Conservation (phyloP, 2,888 invertebrate species). For the Pseudoips prasinana region DNA sequence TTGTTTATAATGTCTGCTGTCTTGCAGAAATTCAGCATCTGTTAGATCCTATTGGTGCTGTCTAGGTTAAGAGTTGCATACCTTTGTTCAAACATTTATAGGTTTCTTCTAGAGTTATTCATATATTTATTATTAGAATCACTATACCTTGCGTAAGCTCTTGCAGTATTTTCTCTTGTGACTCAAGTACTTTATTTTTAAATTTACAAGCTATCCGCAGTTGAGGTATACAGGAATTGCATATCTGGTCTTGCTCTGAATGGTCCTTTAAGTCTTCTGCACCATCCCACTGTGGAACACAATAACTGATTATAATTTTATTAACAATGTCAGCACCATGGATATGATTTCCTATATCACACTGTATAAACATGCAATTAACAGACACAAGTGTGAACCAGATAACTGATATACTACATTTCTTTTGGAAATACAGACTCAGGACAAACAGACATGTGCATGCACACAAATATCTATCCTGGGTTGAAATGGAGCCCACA, state of each 20-base stretch:
- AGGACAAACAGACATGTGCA: neutral
- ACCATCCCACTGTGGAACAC: conserved; percentile 30
- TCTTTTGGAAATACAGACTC: neutral
- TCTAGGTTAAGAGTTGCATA: too few relatives aligned
- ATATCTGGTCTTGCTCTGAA: conserved; percentile 45
- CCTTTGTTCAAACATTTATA: too few relatives aligned
- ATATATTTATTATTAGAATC: too few relatives aligned
- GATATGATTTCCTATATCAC: too few relatives aligned
- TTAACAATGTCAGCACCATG: neutral
- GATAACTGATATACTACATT: neutral
- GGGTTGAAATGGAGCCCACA: too few relatives aligned
- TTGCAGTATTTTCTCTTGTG: conserved; percentile 30
- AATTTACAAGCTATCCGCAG: conserved; percentile 46
- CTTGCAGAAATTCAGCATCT: too few relatives aligned
- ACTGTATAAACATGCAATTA: neutral
- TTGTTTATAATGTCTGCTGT: too few relatives aligned
- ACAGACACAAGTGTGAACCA: neutral
- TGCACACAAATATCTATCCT: neutral
- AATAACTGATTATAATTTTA: too few relatives aligned
- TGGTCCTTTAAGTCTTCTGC: conserved; percentile 12
- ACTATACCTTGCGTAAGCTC: conserved; percentile 15
- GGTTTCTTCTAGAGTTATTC: too few relatives aligned
- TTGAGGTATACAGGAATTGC: conserved; percentile 43
- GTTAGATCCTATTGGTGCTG: too few relatives aligned
- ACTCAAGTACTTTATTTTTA: conserved; percentile 40